phyloP scores from a whole-genome alignment of 1,140 invertebrate species.

The Catajapyx aquilonaris region DNA sequence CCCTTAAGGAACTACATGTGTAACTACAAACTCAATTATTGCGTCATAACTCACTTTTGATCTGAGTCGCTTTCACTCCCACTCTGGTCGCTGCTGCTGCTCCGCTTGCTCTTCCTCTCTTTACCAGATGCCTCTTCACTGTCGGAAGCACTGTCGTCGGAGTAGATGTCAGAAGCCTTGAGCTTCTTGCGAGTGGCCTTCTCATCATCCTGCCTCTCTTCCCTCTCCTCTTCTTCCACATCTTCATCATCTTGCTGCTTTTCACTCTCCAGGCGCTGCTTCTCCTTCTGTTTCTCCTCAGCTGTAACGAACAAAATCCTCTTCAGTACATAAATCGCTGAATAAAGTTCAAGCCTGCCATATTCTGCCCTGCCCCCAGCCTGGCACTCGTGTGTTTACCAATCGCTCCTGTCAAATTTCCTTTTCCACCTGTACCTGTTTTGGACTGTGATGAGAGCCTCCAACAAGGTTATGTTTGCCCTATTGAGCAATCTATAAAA shows the following conservation, averaged over 20 bases:
- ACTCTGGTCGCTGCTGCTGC: slow-evolving; percentile 8
- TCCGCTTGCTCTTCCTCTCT: slow-evolving; percentile 5
- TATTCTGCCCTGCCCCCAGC: too few relatives aligned
- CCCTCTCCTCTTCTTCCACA: slow-evolving; percentile 31
- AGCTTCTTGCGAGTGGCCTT: slow-evolving; percentile 37
- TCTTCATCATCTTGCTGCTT: slow-evolving; percentile 28
- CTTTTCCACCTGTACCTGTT: too few relatives aligned
- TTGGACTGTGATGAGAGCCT: too few relatives aligned
- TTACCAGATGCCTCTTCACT: slow-evolving; percentile 27
- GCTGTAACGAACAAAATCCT: slow-evolving; percentile 7
- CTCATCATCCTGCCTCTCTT: slow-evolving; percentile 21
- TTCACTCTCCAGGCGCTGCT: slow-evolving; percentile 27
- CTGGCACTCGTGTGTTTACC: too few relatives aligned
- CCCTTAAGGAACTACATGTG: not conserved
- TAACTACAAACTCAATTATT: not conserved
- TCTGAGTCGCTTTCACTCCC: slow-evolving; percentile 13
- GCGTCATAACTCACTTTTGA: not conserved
- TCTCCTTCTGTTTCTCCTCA: slow-evolving; percentile 37
- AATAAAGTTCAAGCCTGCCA: too few relatives aligned
- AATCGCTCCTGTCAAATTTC: too few relatives aligned
- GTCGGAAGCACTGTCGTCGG: slow-evolving; percentile 66
- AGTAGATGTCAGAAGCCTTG: slow-evolving; percentile 88
- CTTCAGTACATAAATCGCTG: too few relatives aligned
- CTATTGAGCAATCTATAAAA: too few relatives aligned
- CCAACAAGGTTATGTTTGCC: too few relatives aligned